These are phyloP conservation scores for Drosophila mimica DNA, from an alignment of 2,888 invertebrate species.

Conservation along the genomic window DNA sequence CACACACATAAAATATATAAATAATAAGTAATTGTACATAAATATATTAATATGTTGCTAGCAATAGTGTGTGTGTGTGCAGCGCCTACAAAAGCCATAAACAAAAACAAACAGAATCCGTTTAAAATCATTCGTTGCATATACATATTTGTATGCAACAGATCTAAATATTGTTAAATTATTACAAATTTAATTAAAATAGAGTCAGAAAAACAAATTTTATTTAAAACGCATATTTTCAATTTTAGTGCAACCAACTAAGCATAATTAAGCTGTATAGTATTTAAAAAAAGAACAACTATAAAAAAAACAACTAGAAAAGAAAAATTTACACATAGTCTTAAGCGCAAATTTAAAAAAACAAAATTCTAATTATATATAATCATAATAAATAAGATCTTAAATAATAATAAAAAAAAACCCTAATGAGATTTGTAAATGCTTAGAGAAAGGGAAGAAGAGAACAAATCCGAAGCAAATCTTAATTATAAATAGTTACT, in stretches of 20 bases:
- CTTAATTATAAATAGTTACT: neutral
- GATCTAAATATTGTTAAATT: constrained; percentile 7
- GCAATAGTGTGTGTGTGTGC: constrained; percentile 1
- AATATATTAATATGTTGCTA: neutral
- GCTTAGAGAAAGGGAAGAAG: neutral
- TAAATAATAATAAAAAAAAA: neutral
- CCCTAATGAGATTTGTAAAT: constrained; percentile 8
- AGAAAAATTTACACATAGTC: neutral
- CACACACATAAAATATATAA: constrained; percentile 4
- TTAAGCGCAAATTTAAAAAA: constrained; percentile 19
- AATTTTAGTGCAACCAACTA: constrained; percentile 7
- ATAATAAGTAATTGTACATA: constrained; percentile 23
- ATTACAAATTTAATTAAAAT: neutral
- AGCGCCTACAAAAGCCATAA: constrained; percentile 17
- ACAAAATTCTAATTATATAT: neutral
- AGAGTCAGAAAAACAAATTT: neutral
- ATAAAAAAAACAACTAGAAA: neutral
- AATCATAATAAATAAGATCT: neutral
- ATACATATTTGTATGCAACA: neutral
- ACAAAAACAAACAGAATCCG: neutral
- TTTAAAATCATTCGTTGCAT: neutral
- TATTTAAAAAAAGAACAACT: neutral
- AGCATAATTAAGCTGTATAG: constrained; percentile 3
- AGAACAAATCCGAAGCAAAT: constrained; percentile 8
- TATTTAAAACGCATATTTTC: neutral